A percentile compares a stretch with the other conserved stretches of the same genome.
Conservation (phyloP, 2,797 vertebrate species). For the Gorsachius magnificus region DNA sequence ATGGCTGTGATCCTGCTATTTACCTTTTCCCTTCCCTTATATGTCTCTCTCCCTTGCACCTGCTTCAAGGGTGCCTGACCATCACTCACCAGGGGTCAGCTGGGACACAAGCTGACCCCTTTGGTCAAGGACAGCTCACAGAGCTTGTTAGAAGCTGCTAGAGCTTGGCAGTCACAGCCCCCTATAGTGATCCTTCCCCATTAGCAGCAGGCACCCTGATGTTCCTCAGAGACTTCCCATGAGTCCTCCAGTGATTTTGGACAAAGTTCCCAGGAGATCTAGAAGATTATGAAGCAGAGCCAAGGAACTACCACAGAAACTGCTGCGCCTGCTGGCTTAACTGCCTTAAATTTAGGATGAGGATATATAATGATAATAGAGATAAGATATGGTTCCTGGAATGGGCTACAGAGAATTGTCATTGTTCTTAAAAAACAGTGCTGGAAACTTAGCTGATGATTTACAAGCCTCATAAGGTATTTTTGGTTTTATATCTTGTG, state of each 20-base stretch:
- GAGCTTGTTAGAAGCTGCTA: neutral
- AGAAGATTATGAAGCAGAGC: neutral
- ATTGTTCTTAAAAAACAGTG: neutral
- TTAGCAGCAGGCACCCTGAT: neutral
- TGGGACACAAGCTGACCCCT: neutral
- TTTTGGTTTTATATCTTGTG: neutral
- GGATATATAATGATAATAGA: neutral
- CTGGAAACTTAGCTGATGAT: neutral
- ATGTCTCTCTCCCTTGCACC: rapidly evolving
- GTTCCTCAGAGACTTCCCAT: neutral
- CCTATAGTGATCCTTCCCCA: no score
- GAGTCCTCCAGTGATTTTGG: neutral
- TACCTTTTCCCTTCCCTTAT: neutral
- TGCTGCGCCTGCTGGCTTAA: neutral
- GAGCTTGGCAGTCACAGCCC: neutral
- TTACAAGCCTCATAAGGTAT: neutral
- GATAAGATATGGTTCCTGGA: neutral
- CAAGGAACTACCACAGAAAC: neutral
- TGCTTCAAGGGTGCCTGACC: neutral
- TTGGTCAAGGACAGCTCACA: neutral
- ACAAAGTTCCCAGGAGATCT: neutral
- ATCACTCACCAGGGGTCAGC: neutral
- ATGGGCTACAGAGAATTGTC: neutral
- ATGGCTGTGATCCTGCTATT: neutral
- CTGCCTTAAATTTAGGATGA: neutral